A percentile compares a stretch with the other conserved stretches of the same genome.
Conservation (phyloP, 2,797 vertebrate genomes). For the Denticeps clupeoides region DNA sequence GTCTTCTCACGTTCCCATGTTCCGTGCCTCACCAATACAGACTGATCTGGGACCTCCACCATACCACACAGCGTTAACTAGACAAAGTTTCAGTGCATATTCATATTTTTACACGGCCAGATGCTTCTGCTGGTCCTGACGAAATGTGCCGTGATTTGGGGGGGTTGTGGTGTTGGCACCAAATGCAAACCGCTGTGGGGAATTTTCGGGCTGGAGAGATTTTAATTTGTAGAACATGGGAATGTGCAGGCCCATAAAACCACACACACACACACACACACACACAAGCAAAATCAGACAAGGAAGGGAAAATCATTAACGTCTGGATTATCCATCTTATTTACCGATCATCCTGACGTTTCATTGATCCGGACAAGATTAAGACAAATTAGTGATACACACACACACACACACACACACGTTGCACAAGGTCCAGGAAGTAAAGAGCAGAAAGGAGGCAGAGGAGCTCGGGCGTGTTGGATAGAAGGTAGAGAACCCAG, state of each 20-base stretch:
- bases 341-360: slow-evolving; percentile 27
- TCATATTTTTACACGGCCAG: too few species aligned
- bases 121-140: too few species aligned
- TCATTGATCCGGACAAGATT: slow-evolving; percentile 25
- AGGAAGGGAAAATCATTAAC: slow-evolving; percentile 6
- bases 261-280: background rate
- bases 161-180: slow-evolving; percentile 2
- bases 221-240: slow-evolving; percentile 23
- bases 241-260: slow-evolving; percentile 34
- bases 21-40: slow-evolving; percentile 10
- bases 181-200: background rate
- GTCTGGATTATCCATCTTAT: too few species aligned
- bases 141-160: too few species aligned
- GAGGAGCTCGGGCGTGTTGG: too few species aligned
- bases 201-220: background rate
- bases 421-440: slow-evolving; percentile 9
- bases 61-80: slow-evolving; percentile 7
- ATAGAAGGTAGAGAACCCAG: too few species aligned
- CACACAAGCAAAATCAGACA: slow-evolving; percentile 33
- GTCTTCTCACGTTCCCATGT: slow-evolving; percentile 32
- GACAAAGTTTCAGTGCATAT: slow-evolving; percentile 39
- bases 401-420: slow-evolving; percentile 18
- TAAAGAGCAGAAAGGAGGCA: slow-evolving; percentile 6
- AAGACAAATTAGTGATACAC: slow-evolving; percentile 26
- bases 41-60: background rate